Evolutionary conservation across 2,113 vertebrate genomes (phyloP), one percentile per base, ranked within the genome.

Genomic region (Mesitornis unicolor): DNA sequence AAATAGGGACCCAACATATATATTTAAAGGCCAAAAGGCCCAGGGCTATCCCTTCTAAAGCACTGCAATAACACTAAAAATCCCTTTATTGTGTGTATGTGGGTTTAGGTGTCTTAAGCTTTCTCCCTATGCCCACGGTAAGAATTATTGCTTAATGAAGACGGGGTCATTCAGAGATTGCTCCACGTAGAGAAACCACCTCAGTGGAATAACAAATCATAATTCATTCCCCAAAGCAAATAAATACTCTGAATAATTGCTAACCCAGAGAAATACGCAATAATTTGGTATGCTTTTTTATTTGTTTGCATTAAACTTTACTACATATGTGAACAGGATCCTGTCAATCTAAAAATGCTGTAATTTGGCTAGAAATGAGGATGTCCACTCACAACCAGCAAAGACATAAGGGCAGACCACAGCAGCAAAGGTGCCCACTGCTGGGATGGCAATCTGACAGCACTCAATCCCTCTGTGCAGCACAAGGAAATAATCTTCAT

Each of bases 341-440:
- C 42, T 36, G 38, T 31, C 63, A 18, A 3, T 1, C 38, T 60
- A 47, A 45, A 38, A 74, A 54, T 2, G 2, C 9, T 4, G 11
- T 15, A 2, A n/a, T n/a, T 29, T 5, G 1, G 13, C 40, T 9
- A 6, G 47, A 57, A 91, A 7, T 0, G 4, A 22, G n/a, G n/a
- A 38, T 69, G 5, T 57, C 43, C 45, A 31, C 0, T 56, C 59
- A 26, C 18, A 47, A 18, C 33, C 56, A 60, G 59, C 40, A 36
- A 29, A 12, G 20, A 11, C 20, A 1, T 22, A n/a, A 28, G 1
- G 25, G 24, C 11, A 64, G 42, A 40, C 9, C 20, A 26, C 77
- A n/a, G 59, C 60, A 77, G 36, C 8, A 42, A 54, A 51, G 25
- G 45, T 21, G n/a, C 16, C 75, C 54, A 4, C 10, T 0, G 1